Conservation (phyloP, 2,113 vertebrate genomes). For the Catharus minimus region DNA sequence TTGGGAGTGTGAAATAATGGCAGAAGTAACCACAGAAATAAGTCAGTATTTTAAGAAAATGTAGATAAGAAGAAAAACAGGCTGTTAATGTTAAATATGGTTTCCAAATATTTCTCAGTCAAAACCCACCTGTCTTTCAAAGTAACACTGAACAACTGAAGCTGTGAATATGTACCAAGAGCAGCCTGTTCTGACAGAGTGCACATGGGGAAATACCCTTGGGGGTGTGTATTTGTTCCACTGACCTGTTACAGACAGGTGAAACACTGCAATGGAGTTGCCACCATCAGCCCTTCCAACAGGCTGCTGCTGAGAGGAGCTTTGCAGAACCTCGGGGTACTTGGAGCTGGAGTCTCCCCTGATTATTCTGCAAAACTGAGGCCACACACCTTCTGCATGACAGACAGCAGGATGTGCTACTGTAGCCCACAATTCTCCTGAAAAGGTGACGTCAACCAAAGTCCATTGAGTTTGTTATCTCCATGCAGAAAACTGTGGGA, state of each 20-base stretch:
- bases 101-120: background rate
- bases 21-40: constrained; percentile 33
- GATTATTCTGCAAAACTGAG: background rate
- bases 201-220: rapidly evolving
- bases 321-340: rapidly evolving
- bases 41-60: background rate
- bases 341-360: background rate
- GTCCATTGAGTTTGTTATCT: background rate
- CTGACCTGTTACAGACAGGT: background rate
- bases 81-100: background rate
- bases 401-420: background rate
- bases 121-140: background rate
- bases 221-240: background rate
- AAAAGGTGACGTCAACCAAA: background rate
- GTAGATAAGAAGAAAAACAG: background rate
- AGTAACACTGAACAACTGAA: background rate
- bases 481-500: background rate
- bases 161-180: background rate
- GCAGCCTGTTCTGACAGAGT: background rate
- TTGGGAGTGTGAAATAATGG: constrained; percentile 28
- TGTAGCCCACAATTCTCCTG: background rate
- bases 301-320: background rate
- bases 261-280: background rate
- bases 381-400: background rate
- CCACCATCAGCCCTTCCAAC: background rate